phyloP scores from a whole-genome alignment of 2,888 invertebrate species.

The Eristalis arbustorum region DNA sequence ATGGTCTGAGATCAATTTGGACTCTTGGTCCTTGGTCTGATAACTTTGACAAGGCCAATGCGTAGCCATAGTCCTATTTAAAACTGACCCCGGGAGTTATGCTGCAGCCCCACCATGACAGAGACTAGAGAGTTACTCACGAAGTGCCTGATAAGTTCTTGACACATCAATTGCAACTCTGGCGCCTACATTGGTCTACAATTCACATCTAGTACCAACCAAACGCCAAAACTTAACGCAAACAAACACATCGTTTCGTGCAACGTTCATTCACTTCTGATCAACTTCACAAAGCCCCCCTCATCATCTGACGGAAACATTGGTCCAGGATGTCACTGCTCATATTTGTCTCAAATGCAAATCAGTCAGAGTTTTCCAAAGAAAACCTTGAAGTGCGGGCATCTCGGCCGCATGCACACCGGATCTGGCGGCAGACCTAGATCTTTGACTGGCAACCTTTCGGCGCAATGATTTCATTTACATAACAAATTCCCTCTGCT shows the following conservation, averaged over 20 bases:
- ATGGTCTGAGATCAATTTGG: background rate
- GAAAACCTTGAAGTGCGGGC: constrained; percentile 47
- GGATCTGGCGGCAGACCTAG: constrained; percentile 39
- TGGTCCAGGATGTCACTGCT: constrained; percentile 45
- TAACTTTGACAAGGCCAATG: too few relatives aligned
- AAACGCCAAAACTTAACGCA: too few relatives aligned
- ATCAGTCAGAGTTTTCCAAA: constrained; percentile 14
- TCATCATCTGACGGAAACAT: background rate
- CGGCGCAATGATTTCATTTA: constrained; percentile 50
- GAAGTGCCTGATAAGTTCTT: too few relatives aligned
- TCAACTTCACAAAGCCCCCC: background rate
- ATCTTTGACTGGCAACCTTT: constrained; percentile 52
- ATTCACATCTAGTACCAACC: too few relatives aligned
- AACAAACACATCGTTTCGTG: too few relatives aligned
- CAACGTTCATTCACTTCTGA: background rate
- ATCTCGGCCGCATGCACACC: constrained; percentile 22
- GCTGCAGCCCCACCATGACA: too few relatives aligned
- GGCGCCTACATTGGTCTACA: too few relatives aligned
- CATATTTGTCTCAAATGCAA: constrained; percentile 47
- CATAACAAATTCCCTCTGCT: constrained; percentile 48
- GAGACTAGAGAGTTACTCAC: too few relatives aligned
- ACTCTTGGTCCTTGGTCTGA: background rate
- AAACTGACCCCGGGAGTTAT: too few relatives aligned
- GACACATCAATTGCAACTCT: too few relatives aligned
- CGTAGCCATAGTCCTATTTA: too few relatives aligned